A percentile compares a stretch with the other conserved stretches of the same genome.
phyloP scores from a whole-genome alignment of 1,140 invertebrate genomes.

The Pachypsylla venusta region DNA sequence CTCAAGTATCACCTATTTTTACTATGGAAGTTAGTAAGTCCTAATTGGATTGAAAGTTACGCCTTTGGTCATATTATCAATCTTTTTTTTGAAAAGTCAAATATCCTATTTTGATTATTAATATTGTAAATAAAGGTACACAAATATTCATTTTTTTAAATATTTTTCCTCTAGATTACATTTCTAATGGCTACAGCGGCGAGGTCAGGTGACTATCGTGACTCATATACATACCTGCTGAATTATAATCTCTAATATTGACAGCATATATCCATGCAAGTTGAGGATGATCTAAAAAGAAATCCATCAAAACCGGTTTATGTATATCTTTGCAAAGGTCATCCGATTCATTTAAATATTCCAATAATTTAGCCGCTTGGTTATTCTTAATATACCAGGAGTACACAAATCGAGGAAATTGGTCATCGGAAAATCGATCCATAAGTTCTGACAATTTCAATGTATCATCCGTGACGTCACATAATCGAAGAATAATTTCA shows the following conservation, averaged over 20 bases:
- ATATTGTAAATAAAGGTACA: no score
- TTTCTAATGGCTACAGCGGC: no score
- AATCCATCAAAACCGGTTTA: background rate
- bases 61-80: no score
- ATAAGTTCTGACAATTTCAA: conserved; percentile 38
- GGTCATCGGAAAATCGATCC: conserved; percentile 21
- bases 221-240: background rate
- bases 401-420: background rate
- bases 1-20: no score
- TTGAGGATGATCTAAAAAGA: background rate
- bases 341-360: background rate
- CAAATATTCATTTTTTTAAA: no score
- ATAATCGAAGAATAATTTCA: conserved; percentile 61
- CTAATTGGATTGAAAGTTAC: no score
- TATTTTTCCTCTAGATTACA: no score
- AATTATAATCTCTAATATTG: background rate
- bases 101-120: no score
- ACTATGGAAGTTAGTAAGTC: no score
- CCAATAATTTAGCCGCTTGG: background rate
- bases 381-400: conserved; percentile 27
- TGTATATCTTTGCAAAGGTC: background rate
- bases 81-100: no score
- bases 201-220: no score
- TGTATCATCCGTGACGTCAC: conserved; percentile 56
- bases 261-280: background rate